Evolutionary conservation across 2,113 vertebrate species (phyloP), one percentile per base, ranked within the genome.

Genomic region (Ageneiosus marmoratus): DNA sequence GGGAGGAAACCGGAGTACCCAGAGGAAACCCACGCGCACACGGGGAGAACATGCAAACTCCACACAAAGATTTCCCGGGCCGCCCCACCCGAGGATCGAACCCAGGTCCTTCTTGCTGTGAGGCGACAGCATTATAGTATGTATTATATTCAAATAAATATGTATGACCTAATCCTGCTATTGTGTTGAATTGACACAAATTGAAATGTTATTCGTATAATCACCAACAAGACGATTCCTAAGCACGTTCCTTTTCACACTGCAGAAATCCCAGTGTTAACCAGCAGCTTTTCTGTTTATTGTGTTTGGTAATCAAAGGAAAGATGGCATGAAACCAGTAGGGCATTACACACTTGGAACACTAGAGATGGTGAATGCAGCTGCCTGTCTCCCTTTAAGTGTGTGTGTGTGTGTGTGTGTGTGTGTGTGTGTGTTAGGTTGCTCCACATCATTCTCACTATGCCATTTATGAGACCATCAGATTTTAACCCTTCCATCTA

Each of bases 371-470:
- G 32, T 74, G 46, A 32, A 50, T 74, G 13, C 46, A 51, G n/a
- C 27, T 74, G 72, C 46, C n/a, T 73, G n/a, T 50, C 24, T 50
- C n/a, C 4, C 4, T 29, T 6, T 50, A 10, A 9, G n/a, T 72
- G 24, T 48, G 69, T 44, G 37, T 44, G 63, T 67, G 65, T 67
- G 63, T 69, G 34, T 44, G 63, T 67, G 65, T 67, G 63, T 69
- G 34, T 34, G 63, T 65, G 63, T 67, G 63, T 41, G 65, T 41
- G 9, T 69, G 65, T 69, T 12, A 4, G 1, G 41, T n/a, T 72
- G 24, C 41, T 46, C 24, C 41, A 44, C 11, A 15, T 46, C 69
- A 72, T 72, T 72, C 10, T n/a, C n/a, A 72, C 13, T 5, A 24
- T 3, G 24, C 24, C 41, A 46, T 46, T 72, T 72, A 13, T 72